Base-by-base conservation (phyloP, 2,797 vertebrate species). In the Austrolebias charrua region DNA sequence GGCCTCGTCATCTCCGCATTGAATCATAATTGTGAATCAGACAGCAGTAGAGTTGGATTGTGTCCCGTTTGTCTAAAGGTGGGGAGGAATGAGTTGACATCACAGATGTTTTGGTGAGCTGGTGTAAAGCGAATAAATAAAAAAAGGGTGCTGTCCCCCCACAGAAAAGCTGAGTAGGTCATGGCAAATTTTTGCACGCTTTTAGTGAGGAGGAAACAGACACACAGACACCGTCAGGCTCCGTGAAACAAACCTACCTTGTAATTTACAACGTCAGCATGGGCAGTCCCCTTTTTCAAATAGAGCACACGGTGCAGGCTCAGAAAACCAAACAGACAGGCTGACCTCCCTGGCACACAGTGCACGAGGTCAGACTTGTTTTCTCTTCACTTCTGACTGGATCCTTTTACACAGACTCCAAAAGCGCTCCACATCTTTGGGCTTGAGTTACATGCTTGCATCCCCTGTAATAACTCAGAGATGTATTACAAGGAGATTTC, bases 391-490 rank as follows among this genome's bases (percentile, higher is more conserved):
- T 82, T 88, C 87, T 86, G 86, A 84, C 84, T 80, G 76, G 83
- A 91, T 88, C 89, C 84, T 83, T 87, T 90, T 90, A 86, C 87
- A 87, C 75, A 75, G 82, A 82, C 74, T 89, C 83, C 78, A 82
- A 82, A 88, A 84, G 86, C 79, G 80, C 88, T 84, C 72, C 72
- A 77, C 69, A 65, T 84, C 78, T 78, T 71, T 73, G 82, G 38
- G 82, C 78, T 90, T 57, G 70, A 74, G 88, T 92, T 93, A 89
- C 91, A 85, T 80, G 69, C 87, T 87, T 86, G 88, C 76, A 86
- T 90, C 88, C 84, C 35, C 85, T 60, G 80, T 87, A 88, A 91
- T 91, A 92, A 92, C 88, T 91, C 85, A 91, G 84, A 85, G 80
- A 87, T 81, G 82, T 83, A 90, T 89, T 85, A 77, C 78, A 81